Base-by-base conservation (phyloP, 2,888 invertebrate species). In the Strigamia crassipes region DNA sequence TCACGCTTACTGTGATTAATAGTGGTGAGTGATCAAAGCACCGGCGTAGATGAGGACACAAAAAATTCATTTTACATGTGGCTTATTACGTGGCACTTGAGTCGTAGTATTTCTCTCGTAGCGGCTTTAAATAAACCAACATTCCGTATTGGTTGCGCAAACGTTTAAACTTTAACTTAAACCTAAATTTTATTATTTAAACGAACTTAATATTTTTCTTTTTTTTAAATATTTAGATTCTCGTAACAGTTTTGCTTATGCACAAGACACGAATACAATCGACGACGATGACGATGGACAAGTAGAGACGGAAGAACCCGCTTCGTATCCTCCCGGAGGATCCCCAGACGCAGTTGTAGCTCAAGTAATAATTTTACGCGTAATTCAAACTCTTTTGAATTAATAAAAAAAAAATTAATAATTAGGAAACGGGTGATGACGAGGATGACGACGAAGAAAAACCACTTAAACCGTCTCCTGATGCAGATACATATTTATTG, bases 401-500 rank as follows among this genome's bases (percentile, higher is more conserved):
- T 31, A 15, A 12, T 34, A 15, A 31, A 13, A 31, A 27, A n/a
- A 21, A 18, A 79, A 31, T 82, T 84, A 34, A 81, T 79, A 31
- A 82, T n/a, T n/a, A 81, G 18, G 83, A 84, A 46, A 46, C 42
- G 15, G 82, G 79, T 80, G 83, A 83, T 41, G 82, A 84, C 78
- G 82, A 84, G 73, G 84, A 86, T 31, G 83, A 83, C 46, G 83
- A 79, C 13, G 79, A 82, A 42, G 78, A 81, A 0, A 81, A 82
- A 38, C 82, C 86, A 15, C 85, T 90, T 80, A 89, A 89, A 83
- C 92, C 95, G 3, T 97, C 97, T 0, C 94, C 95, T 78, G 94
- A 97, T 90, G 95, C 96, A 3, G 96, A 97, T 86, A 95, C 97
- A 0, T 93, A 92, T 18, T 92, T 99, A 86, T 90, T 97, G 83